Base-by-base conservation (phyloP, 2,888 invertebrate genomes). In the Eupsilia transversa region DNA sequence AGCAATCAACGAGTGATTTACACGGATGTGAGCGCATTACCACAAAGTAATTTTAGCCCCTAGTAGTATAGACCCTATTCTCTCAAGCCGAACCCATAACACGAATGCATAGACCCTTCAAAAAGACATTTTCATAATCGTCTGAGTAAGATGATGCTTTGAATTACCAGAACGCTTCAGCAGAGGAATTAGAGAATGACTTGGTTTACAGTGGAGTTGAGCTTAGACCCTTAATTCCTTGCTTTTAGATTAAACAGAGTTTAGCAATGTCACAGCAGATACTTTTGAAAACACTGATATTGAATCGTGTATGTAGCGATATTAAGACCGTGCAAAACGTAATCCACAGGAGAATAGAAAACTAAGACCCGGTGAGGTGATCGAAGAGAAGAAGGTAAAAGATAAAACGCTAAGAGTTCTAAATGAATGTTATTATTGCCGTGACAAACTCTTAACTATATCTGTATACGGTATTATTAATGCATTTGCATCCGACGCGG, bases 321-420 rank as follows among this genome's bases (percentile, higher is more conserved):
- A 95, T 93, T 96, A 95, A 95, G 94, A 94, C 90, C 91, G 94
- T 95, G 92, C 93, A 95, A 96, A 94, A 93, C 94, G 91, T 94
- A 96, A 96, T 96, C 93, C 96, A 96, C 96, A 96, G 98, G 98
- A 98, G 96, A 97, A 98, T 98, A 98, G 98, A 97, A 98, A 98
- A 97, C 98, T 99, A 96, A 98, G 99, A 94, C 99, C 99, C 90
- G 99, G 99, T 96, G 99, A 99, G 97, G 98, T 99, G 96, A 96
- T 98, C 96, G 98, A 98, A 97, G 99, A 99, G 94, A 98, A 98
- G 97, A 98, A 98, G 99, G 99, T 99, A 98, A 98, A 93, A 94
- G 92, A 90, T 91, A 93, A 92, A 91, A 89, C 90, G 93, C 93
- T 94, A 93, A 92, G 92, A 93, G 90, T 92, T 77, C 75, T 93